phyloP scores from a whole-genome alignment of 2,888 invertebrate genomes.

The Rutpela maculata region DNA sequence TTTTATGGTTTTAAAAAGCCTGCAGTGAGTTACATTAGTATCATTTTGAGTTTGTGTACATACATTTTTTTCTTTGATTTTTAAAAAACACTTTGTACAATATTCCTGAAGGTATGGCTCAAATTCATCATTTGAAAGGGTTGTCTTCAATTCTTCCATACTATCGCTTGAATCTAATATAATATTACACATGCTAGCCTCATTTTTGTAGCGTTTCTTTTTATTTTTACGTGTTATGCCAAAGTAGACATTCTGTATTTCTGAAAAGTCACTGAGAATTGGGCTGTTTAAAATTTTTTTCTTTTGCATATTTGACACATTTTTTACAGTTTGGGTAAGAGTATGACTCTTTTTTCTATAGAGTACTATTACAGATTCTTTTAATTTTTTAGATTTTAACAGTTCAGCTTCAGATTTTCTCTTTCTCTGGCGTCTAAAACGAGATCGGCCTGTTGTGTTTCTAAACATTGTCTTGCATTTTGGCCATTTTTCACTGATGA shows the following conservation, averaged over 20 bases:
- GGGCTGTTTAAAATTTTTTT: neutral
- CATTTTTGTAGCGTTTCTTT: too few relatives aligned
- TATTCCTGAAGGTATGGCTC: neutral
- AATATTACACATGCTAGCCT: neutral
- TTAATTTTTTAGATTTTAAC: neutral
- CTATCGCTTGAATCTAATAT: neutral
- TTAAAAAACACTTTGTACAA: neutral
- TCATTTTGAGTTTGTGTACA: constrained; percentile 15
- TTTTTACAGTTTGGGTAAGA: neutral
- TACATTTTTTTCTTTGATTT: constrained; percentile 3
- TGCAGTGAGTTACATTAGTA: neutral
- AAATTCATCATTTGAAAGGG: neutral
- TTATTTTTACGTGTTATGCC: neutral
- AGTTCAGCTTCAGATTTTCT: neutral
- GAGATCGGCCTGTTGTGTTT: neutral
- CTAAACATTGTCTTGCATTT: neutral
- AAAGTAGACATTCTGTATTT: neutral
- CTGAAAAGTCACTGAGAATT: neutral
- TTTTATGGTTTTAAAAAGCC: neutral
- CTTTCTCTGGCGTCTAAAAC: neutral
- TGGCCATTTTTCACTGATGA: neutral
- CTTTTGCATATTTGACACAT: neutral
- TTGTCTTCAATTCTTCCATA: neutral
- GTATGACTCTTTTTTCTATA: neutral
- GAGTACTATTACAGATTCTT: neutral